phyloP scores from a whole-genome alignment of 1,140 invertebrate species.

The Cherax destructor region DNA sequence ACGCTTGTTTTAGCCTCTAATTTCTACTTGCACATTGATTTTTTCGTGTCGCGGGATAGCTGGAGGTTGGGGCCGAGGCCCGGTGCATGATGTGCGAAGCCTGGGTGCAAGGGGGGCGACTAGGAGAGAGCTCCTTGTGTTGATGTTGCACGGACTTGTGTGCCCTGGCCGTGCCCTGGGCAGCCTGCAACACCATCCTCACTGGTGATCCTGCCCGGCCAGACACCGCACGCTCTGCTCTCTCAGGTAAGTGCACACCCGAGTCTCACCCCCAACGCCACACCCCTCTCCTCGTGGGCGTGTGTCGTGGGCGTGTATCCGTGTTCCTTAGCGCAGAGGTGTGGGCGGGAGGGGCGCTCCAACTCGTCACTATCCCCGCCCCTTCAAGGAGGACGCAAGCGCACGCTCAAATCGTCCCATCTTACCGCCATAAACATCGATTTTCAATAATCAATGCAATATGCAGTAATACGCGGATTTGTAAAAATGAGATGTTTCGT shows the following conservation, averaged over 20 bases:
- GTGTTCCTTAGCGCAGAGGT: conserved; percentile 22
- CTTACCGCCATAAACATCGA: conserved; percentile 44
- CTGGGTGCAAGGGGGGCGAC: background rate
- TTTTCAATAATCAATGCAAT: conserved; percentile 65
- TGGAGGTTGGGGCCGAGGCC: background rate
- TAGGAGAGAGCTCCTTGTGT: background rate
- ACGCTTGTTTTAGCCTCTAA: background rate
- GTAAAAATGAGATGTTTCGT: conserved; percentile 59
- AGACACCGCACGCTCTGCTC: conserved; percentile 26
- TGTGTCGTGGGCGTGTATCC: conserved; percentile 26
- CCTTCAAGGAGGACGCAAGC: conserved; percentile 15
- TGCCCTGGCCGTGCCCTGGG: conserved; percentile 29
- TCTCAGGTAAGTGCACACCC: conserved; percentile 2
- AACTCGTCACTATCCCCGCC: background rate
- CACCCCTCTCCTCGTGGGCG: conserved; percentile 1
- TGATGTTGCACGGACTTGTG: conserved; percentile 21
- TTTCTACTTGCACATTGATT: conserved; percentile 27
- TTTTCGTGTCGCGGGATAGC: background rate
- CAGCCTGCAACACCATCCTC: conserved; percentile 27
- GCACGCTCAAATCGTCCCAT: conserved; percentile 20
- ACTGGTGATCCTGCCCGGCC: conserved; percentile 18
- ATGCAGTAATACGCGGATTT: conserved; percentile 60
- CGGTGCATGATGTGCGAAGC: background rate
- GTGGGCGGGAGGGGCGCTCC: conserved; percentile 44
- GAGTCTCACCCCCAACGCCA: conserved; percentile 8